Evolutionary conservation across 2,113 vertebrate genomes (phyloP), one percentile per base, ranked within the genome.

Genomic region (Xenopus borealis): DNA sequence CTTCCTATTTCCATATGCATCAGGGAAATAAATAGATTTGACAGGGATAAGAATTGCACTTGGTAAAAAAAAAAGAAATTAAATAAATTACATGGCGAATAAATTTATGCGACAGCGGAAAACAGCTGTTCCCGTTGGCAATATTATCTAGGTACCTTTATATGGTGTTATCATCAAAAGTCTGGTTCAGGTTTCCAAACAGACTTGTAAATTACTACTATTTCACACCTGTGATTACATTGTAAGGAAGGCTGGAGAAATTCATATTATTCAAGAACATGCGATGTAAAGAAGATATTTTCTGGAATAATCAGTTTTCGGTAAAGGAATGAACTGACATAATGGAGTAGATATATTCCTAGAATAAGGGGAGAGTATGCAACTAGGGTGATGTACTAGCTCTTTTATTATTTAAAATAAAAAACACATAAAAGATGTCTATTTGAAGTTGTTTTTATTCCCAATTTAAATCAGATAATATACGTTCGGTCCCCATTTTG

Each of bases 1-100:
- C 73, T 69, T 76, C 59, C n/a, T 69, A 76, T 76, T 76, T 76
- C 73, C 73, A 76, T 76, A 76, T 30, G 66, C 66, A 76, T 76
- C 57, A 33, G 66, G 45, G 66, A 76, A 76, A 76, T 76, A 76
- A 76, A 76, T 76, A 76, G 66, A 69, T 76, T 76, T 76, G 66
- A 53, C 73, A 69, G 45, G 46, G 50, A 63, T 69, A 57, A 76
- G 66, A 68, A 69, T 63, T 69, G 30, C 69, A 55, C 58, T 76
- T 63, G 57, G 66, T 62, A 69, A 40, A 40, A 69, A 76, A 27
- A 27, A 27, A 27, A 27, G 3, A 27, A 27, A 27, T 27, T 76
- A 18, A 53, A 63, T 69, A 64, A 76, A 63, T 63, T 62, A 69
- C 72, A 62, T 18, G 53, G 57, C 16, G n/a, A 63, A 47, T 62